Evolutionary conservation across 2,888 invertebrate species (phyloP).

Genomic region (Calameuta idolon): DNA sequence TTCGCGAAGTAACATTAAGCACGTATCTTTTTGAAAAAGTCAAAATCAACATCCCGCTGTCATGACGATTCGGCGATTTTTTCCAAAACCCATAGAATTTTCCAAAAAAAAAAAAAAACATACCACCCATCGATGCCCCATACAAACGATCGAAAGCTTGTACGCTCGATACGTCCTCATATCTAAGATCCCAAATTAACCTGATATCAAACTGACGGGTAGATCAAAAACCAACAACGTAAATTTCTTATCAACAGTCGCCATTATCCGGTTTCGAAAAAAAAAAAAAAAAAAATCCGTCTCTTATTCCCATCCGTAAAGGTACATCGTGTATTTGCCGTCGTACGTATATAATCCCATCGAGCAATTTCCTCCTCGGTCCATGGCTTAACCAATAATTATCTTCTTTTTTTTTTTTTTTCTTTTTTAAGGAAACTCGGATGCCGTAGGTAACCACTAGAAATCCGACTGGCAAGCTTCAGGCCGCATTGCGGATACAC

Average conservation of each 20-base stretch:
- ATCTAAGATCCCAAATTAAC: not conserved
- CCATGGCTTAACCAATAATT: constrained; percentile 20
- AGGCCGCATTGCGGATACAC: constrained; percentile 57
- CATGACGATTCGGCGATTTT: not conserved
- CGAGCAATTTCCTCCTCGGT: not conserved
- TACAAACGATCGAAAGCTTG: not conserved
- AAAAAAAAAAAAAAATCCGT: not conserved
- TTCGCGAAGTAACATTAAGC: not conserved
- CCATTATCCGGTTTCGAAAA: not conserved
- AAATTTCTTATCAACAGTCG: not conserved
- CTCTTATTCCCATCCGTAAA: not conserved
- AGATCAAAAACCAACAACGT: not conserved
- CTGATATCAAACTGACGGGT: not conserved
- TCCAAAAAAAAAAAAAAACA: rapidly evolving
- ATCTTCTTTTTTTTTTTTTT: constrained; percentile 19
- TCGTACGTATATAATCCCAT: not conserved
- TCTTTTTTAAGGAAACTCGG: not conserved
- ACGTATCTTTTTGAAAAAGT: not conserved
- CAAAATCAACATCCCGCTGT: not conserved
- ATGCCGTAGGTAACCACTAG: not conserved
- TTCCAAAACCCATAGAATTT: not conserved
- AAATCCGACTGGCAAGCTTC: constrained; percentile 34
- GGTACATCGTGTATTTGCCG: not conserved
- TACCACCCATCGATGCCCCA: too few species aligned
- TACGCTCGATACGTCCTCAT: not conserved